These are phyloP conservation scores for Melinaea marsaeus DNA, from an alignment of 2,888 invertebrate species.

Conservation along the genomic window DNA sequence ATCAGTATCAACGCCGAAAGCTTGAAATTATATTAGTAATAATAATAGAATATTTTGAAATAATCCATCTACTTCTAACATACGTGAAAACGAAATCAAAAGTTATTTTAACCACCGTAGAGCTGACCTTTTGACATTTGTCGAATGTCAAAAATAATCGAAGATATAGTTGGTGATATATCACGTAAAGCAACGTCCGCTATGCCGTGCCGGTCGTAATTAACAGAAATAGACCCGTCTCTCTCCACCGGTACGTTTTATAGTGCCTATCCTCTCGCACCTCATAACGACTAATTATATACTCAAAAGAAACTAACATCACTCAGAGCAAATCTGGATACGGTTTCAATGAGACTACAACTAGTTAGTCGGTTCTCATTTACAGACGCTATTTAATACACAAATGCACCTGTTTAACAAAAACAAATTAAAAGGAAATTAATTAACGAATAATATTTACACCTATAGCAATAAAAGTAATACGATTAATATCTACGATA, in stretches of 20 bases:
- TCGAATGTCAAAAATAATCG: conserved; percentile 17
- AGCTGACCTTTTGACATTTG: conserved; percentile 12
- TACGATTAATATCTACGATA: conserved; percentile 1
- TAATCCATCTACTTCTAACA: no score
- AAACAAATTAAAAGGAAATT: no score
- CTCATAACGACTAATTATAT: conserved; percentile 35
- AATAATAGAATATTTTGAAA: no score
- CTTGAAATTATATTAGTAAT: no score
- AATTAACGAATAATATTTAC: no score
- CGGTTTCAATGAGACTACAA: conserved; percentile 1
- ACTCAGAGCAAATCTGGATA: conserved; percentile 17
- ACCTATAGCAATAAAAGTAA: background rate
- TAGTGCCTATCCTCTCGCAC: conserved; percentile 39
- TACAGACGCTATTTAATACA: no score
- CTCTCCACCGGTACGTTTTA: conserved; percentile 36
- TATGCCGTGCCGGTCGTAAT: conserved; percentile 46
- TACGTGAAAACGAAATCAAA: no score
- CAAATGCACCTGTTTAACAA: no score
- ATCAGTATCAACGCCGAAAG: background rate
- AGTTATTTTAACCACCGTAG: no score
- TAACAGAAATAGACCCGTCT: conserved; percentile 54
- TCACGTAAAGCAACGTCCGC: conserved; percentile 34
- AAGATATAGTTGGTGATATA: conserved; percentile 32
- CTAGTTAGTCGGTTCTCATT: background rate
- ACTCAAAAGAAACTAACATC: conserved; percentile 30